phyloP scores from a whole-genome alignment of 2,797 vertebrate species.

The Agapornis canus region DNA sequence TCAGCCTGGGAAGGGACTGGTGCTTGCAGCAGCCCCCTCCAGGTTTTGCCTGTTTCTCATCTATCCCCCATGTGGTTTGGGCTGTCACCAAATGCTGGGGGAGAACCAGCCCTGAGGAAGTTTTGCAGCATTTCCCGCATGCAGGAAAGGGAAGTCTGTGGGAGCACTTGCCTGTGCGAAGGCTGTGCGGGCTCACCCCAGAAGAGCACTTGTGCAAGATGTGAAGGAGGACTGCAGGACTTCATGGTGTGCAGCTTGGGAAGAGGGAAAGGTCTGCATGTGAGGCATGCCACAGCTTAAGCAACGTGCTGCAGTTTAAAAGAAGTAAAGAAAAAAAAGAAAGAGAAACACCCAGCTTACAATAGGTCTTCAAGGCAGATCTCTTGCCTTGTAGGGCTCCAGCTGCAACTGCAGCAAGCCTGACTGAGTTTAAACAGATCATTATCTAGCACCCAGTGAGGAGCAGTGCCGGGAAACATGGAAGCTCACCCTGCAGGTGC shows the following conservation, averaged over 20 bases:
- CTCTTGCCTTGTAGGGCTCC: neutral
- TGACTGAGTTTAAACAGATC: neutral
- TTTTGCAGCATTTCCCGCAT: accelerated
- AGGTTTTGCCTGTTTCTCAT: neutral
- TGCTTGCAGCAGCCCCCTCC: neutral
- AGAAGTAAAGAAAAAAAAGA: neutral
- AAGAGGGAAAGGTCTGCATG: slow-evolving; percentile 5
- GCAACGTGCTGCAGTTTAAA: neutral
- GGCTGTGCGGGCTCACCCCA: accelerated
- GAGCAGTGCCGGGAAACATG: neutral
- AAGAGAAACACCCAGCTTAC: neutral
- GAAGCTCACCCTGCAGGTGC: neutral
- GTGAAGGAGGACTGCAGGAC: neutral
- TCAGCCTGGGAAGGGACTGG: accelerated
- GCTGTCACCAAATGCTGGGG: neutral
- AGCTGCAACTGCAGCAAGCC: neutral
- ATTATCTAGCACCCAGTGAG: neutral
- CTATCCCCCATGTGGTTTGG: accelerated
- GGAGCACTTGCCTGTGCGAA: neutral
- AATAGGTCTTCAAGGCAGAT: neutral
- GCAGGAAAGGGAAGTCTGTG: neutral
- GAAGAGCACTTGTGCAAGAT: neutral
- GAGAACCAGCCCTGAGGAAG: neutral
- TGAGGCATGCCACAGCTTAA: neutral
- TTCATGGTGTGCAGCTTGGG: neutral